Percentiles rank a stretch among this genome's conserved stretches.
Conservation (phyloP, 2,888 invertebrate genomes). For the Copidosoma aretas region DNA sequence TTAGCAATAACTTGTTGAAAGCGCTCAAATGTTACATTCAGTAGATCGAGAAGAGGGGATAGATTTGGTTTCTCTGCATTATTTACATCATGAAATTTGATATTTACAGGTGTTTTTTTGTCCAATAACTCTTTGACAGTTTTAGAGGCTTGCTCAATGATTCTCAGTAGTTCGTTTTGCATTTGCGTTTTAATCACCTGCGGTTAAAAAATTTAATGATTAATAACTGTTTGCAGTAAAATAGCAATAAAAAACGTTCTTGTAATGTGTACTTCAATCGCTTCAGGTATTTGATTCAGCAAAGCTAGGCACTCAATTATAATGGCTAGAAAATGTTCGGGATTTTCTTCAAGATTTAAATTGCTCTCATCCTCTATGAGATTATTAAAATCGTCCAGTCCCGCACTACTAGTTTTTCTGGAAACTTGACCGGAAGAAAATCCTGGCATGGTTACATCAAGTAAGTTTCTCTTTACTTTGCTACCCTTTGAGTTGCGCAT, state of each 20-base stretch:
- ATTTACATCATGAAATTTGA: constrained; percentile 31
- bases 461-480: constrained; percentile 66
- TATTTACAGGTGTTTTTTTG: constrained; percentile 35
- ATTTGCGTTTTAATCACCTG: constrained; percentile 83
- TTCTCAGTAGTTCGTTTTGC: constrained; percentile 79
- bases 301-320: constrained; percentile 86
- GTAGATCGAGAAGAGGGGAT: constrained; percentile 68
- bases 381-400: constrained; percentile 57
- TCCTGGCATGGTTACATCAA: constrained; percentile 62
- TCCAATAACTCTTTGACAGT: constrained; percentile 65
- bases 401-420: constrained; percentile 50
- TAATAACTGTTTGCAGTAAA: not conserved
- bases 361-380: constrained; percentile 68
- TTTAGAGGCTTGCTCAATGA: constrained; percentile 81
- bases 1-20: constrained; percentile 81
- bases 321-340: constrained; percentile 77
- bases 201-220: constrained; percentile 40
- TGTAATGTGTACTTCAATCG: constrained; percentile 72
- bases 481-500: constrained; percentile 67
- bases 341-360: constrained; percentile 69
- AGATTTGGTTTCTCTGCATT: constrained; percentile 48
- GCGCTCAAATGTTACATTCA: constrained; percentile 80
- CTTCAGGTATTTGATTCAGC: constrained; percentile 82
- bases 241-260: not conserved
- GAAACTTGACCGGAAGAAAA: constrained; percentile 47